These are phyloP conservation scores for Petrocephalus sullivani DNA, from an alignment of 2,797 vertebrate species.

Conservation along the genomic window DNA sequence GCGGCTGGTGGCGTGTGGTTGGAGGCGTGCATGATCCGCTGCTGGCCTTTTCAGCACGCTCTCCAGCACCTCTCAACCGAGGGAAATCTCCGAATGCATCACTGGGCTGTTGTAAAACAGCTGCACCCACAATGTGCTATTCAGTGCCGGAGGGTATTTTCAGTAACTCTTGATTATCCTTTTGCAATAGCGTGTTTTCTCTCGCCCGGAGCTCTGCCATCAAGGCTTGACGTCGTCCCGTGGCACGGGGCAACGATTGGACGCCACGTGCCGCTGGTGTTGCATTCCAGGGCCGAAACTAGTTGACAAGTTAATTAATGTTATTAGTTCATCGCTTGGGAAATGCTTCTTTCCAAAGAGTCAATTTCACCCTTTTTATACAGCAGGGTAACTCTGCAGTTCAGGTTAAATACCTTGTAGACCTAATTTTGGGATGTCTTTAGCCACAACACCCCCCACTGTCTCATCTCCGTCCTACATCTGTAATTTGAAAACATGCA, in stretches of 20 bases:
- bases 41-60: not conserved
- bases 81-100: not conserved
- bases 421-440: not conserved
- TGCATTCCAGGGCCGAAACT: not conserved
- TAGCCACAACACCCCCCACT: not conserved
- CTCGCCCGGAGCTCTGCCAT: not conserved
- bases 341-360: not conserved
- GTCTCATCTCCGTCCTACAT: not conserved
- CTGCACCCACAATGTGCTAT: conserved; percentile 12
- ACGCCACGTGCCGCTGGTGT: not conserved
- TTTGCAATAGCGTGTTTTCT: not conserved
- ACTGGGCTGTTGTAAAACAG: not conserved
- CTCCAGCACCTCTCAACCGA: not conserved
- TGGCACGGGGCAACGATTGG: not conserved
- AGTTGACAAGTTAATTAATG: conserved; percentile 8
- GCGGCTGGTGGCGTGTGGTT: not conserved
- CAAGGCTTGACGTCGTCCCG: not conserved
- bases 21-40: too few relatives aligned
- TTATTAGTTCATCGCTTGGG: not conserved
- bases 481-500: not conserved
- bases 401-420: not conserved
- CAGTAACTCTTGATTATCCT: conserved; percentile 20
- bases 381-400: not conserved
- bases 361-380: not conserved
- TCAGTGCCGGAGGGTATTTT: conserved; percentile 9